Percentiles rank a stretch among this genome's conserved stretches.
phyloP scores from a whole-genome alignment of 2,888 invertebrate species.

The Hypomecis punctinalis region DNA sequence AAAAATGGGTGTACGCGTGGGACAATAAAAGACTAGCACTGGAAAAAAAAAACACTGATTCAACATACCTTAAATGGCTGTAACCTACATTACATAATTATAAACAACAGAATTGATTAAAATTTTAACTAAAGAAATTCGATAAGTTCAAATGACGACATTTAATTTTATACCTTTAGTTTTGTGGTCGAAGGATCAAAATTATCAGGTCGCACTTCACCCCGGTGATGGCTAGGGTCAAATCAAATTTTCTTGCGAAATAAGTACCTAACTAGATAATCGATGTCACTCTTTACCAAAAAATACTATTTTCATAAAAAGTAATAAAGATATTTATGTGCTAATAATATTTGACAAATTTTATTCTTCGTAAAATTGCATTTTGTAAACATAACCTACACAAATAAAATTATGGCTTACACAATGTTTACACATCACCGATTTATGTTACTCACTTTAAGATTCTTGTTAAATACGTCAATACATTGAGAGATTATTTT shows the following conservation, averaged over 20 bases:
- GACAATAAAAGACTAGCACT: constrained; percentile 24
- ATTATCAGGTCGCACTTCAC: constrained; percentile 30
- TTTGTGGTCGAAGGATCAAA: constrained; percentile 33
- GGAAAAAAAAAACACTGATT: constrained; percentile 8
- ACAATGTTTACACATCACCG: background rate
- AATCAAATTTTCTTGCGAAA: no score
- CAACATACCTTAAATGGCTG: no score
- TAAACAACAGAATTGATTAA: background rate
- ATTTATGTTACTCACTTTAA: background rate
- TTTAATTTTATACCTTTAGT: no score
- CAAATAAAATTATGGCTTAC: background rate
- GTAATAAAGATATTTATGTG: background rate
- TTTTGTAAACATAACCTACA: constrained; percentile 19
- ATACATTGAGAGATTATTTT: background rate
- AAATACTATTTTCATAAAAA: background rate
- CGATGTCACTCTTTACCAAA: background rate
- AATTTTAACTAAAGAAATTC: background rate
- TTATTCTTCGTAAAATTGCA: background rate
- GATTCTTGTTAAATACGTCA: background rate
- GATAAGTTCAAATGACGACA: no score
- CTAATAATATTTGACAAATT: background rate
- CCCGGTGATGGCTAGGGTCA: background rate
- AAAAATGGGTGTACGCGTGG: constrained; percentile 27
- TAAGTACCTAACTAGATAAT: background rate
- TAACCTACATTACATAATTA: no score